Conservation (phyloP, 2,888 invertebrate genomes). For the Tethea ocularis region DNA sequence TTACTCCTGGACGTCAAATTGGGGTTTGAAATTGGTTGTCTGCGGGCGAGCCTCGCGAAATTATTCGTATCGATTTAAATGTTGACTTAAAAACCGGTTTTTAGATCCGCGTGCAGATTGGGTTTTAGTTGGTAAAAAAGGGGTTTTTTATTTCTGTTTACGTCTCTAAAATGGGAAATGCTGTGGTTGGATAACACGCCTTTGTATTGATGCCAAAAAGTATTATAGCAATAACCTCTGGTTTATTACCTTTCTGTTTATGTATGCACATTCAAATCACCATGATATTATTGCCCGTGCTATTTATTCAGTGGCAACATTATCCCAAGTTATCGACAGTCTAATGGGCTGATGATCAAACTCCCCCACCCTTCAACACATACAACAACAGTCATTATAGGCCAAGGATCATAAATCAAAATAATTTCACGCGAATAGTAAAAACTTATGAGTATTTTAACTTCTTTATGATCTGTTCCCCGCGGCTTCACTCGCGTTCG, state of each 20-base stretch:
- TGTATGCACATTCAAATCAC: no score
- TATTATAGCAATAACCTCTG: not conserved
- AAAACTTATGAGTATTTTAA: no score
- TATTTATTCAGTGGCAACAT: not conserved
- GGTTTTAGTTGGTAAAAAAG: not conserved
- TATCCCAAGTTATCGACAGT: no score
- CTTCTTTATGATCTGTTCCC: no score
- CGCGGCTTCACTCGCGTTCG: no score
- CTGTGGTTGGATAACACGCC: not conserved
- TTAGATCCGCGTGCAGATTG: not conserved
- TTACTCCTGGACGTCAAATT: slow-evolving; percentile 12
- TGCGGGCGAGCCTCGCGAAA: not conserved
- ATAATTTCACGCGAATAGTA: no score
- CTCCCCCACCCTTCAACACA: no score
- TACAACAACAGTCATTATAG: no score
- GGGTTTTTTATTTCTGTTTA: not conserved
- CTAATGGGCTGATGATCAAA: no score
- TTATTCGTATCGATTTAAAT: slow-evolving; percentile 3
- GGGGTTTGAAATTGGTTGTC: not conserved
- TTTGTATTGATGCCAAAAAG: not conserved
- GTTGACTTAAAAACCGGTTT: not conserved
- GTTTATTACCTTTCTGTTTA: no score
- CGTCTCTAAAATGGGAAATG: not conserved
- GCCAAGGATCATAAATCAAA: no score
- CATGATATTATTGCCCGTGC: no score